Conservation (phyloP, 2,797 vertebrate genomes). For the Tolypeutes matacus region DNA sequence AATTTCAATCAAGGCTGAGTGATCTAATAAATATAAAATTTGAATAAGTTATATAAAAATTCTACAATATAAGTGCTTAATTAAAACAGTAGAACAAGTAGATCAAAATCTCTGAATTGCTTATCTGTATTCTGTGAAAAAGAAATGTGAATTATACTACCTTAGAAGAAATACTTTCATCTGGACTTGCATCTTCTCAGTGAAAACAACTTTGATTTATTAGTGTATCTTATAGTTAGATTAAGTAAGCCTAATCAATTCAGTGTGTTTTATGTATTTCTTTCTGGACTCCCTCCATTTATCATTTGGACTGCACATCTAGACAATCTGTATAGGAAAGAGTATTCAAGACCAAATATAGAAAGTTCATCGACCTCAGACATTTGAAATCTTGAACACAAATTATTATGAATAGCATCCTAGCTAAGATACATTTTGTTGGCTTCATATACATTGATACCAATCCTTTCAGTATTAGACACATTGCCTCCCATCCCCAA, state of each 20-base stretch:
- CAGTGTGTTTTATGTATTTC: conserved; percentile 36
- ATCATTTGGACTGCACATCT: conserved; percentile 29
- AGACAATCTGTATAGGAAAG: not conserved
- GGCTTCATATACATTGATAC: not conserved
- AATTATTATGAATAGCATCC: conserved; percentile 19
- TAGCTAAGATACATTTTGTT: conserved; percentile 53
- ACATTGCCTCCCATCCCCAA: not conserved
- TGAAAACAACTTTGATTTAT: conserved; percentile 4
- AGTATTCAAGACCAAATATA: not conserved
- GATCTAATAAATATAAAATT: conserved; percentile 33
- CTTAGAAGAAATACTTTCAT: conserved; percentile 29
- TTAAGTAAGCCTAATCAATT: conserved; percentile 13
- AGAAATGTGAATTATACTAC: conserved; percentile 44
- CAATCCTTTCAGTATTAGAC: not conserved
- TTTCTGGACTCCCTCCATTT: conserved; percentile 45
- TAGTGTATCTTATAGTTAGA: conserved; percentile 36
- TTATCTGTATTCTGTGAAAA: conserved; percentile 43
- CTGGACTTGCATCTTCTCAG: conserved; percentile 35
- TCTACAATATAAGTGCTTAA: conserved; percentile 32
- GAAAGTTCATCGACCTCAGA: conserved; percentile 14
- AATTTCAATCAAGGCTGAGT: conserved; percentile 34
- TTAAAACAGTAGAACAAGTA: conserved; percentile 43
- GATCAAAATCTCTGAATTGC: conserved; percentile 34
- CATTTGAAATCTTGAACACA: conserved; percentile 34
- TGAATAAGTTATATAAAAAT: conserved; percentile 34